A percentile compares a stretch with the other conserved stretches of the same genome.
phyloP scores from a whole-genome alignment of 2,113 vertebrate species.

The Rhizomys pruinosus region DNA sequence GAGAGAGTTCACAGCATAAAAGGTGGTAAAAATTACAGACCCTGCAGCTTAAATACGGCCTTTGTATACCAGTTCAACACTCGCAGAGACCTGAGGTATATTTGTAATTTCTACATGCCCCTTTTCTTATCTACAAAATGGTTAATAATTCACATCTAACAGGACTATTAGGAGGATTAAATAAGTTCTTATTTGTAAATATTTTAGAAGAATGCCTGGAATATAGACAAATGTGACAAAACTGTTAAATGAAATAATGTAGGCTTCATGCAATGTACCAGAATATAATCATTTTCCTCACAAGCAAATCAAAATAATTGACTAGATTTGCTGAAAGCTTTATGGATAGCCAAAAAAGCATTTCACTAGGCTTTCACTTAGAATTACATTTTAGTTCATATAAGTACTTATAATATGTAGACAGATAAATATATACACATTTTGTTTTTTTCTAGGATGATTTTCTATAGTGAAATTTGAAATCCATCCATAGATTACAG shows the following conservation, averaged over 20 bases:
- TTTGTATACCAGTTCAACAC: not conserved
- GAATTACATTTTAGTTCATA: not conserved
- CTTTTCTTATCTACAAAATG: not conserved
- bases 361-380: not conserved
- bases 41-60: not conserved
- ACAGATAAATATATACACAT: not conserved
- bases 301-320: slow-evolving; percentile 2
- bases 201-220: not conserved
- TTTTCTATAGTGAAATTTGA: slow-evolving; percentile 12
- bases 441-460: not conserved
- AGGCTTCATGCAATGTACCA: not conserved
- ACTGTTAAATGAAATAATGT: not conserved
- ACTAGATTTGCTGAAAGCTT: not conserved
- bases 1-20: not conserved
- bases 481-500: not conserved
- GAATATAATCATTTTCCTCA: not conserved
- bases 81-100: not conserved
- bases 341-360: not conserved
- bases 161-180: not conserved
- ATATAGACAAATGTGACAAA: not conserved
- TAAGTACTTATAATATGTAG: not conserved
- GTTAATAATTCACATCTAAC: not conserved
- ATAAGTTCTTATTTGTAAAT: not conserved
- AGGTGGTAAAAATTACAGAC: not conserved
- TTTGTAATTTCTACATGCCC: not conserved